Conservation (phyloP, 2,113 vertebrate species). For the Callipepla californica region DNA sequence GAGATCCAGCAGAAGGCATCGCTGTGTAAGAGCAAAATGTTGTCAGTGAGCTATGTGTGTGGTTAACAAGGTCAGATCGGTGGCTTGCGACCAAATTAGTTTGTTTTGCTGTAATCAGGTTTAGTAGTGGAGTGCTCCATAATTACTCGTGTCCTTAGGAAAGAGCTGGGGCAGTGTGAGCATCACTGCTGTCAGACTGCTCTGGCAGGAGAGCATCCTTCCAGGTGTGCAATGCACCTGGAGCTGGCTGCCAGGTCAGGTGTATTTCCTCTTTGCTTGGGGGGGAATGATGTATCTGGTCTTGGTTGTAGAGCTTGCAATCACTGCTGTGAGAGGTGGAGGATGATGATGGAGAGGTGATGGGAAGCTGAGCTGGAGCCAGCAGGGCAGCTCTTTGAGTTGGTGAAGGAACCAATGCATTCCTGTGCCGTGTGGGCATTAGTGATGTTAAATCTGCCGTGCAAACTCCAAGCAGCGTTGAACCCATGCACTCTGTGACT, state of each 20-base stretch:
- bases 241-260: neutral
- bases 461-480: too few relatives aligned
- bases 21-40: neutral
- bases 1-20: neutral
- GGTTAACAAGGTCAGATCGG: neutral
- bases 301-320: neutral
- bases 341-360: neutral
- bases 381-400: too few relatives aligned
- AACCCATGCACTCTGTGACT: neutral
- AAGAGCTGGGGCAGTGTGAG: slow-evolving; percentile 7
- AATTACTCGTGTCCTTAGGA: slow-evolving; percentile 20
- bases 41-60: neutral
- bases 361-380: neutral
- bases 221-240: neutral
- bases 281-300: neutral
- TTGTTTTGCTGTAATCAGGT: slow-evolving; percentile 50
- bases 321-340: neutral
- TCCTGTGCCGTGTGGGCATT: too few relatives aligned
- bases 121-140: neutral
- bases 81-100: slow-evolving; percentile 31
- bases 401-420: neutral
- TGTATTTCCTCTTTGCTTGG: too few relatives aligned
- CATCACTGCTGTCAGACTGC: neutral
- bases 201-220: neutral
- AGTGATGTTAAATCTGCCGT: neutral